Conservation (phyloP, 1,140 invertebrate species). For the Penaeus indicus region DNA sequence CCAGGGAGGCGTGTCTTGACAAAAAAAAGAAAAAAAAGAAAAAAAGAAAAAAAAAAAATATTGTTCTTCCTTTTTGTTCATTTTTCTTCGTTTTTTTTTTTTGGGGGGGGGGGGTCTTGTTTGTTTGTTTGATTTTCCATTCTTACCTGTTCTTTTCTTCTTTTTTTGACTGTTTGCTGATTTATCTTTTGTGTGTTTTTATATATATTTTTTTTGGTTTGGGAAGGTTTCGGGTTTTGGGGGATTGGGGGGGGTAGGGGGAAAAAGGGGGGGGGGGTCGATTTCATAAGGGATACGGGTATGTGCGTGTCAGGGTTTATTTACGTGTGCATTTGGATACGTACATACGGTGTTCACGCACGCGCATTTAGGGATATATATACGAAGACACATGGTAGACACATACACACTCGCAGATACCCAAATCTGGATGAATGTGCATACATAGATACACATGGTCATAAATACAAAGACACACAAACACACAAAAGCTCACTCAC, state of each 20-base stretch:
- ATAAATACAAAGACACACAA: neutral
- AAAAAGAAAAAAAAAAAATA: no score
- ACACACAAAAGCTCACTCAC: no score
- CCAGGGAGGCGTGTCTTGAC: no score
- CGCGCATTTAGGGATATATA: neutral
- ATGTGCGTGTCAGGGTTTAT: neutral
- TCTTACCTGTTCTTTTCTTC: neutral
- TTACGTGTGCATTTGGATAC: neutral
- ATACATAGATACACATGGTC: neutral
- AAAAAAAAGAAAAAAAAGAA: no score
- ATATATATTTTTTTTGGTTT: neutral
- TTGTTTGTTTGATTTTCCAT: neutral
- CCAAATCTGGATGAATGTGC: neutral
- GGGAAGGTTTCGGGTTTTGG: no score
- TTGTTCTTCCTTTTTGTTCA: no score
- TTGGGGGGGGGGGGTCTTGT: neutral
- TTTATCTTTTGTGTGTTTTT: neutral
- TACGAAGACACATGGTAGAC: neutral
- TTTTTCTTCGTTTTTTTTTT: neutral
- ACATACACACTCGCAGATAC: neutral
- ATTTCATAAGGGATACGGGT: no score
- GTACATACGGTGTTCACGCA: neutral
- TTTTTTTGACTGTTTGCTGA: neutral
- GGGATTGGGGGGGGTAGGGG: no score
- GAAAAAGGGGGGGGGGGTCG: no score